phyloP scores from a whole-genome alignment of 2,888 invertebrate genomes.

The Eristalis pertinax region DNA sequence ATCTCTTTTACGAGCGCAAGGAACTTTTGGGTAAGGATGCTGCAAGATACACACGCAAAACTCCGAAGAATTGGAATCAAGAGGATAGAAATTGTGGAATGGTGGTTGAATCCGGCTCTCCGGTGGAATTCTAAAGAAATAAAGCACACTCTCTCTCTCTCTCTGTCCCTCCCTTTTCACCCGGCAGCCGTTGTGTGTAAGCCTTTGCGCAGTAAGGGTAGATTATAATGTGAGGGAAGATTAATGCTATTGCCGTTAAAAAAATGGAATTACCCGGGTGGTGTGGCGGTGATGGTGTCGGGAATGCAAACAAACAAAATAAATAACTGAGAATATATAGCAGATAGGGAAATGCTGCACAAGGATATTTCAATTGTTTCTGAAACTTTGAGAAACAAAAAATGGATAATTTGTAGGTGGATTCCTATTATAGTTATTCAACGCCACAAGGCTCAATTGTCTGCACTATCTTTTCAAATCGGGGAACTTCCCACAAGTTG shows the following conservation, averaged over 20 bases:
- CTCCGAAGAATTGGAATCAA: constrained; percentile 26
- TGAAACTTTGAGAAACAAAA: constrained; percentile 42
- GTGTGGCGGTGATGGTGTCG: background rate
- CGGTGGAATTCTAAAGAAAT: constrained; percentile 49
- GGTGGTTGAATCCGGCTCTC: constrained; percentile 16
- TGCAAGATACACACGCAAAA: constrained; percentile 57
- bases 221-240: constrained; percentile 64
- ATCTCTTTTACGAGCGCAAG: constrained; percentile 80
- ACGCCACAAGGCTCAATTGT: background rate
- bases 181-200: constrained; percentile 10
- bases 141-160: constrained; percentile 8
- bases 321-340: constrained; percentile 42
- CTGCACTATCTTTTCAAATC: background rate
- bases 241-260: constrained; percentile 55
- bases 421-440: background rate
- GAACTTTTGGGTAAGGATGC: constrained; percentile 43
- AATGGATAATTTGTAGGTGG: constrained; percentile 29
- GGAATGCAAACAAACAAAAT: constrained; percentile 44
- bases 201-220: constrained; percentile 61
- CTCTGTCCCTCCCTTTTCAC: background rate
- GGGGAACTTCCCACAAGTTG: background rate
- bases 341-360: background rate
- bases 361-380: constrained; percentile 24
- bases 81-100: constrained; percentile 8
- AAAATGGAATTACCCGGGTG: constrained; percentile 51